These are phyloP conservation scores for Tenthredo amoena DNA, from an alignment of 2,888 invertebrate genomes.

Conservation along the genomic window DNA sequence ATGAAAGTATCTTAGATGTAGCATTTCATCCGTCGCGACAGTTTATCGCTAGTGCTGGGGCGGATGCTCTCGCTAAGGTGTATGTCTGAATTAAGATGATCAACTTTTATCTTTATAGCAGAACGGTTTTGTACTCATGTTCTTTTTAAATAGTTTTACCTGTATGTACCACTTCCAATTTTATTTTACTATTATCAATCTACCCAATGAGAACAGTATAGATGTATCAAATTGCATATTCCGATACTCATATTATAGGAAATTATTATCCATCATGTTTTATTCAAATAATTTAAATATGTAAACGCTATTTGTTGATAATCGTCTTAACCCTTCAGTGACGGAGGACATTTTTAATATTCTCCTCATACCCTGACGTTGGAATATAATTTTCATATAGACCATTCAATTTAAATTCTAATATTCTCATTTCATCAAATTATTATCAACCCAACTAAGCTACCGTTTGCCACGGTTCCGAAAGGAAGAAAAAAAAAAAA, in stretches of 20 bases:
- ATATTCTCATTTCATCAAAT: background rate
- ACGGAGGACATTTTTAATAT: constrained; percentile 39
- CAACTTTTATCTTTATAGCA: constrained; percentile 66
- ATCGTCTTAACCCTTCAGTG: constrained; percentile 48
- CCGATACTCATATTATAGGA: constrained; percentile 67
- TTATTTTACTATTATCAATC: constrained; percentile 66
- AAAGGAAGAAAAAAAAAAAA: background rate
- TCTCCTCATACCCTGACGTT: constrained; percentile 27
- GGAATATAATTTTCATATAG: constrained; percentile 30
- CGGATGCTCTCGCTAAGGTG: constrained; percentile 99
- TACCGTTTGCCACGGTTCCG: background rate
- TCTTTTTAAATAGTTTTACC: constrained; percentile 75
- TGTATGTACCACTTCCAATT: constrained; percentile 75
- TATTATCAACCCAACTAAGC: constrained; percentile 1
- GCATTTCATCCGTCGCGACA: constrained; percentile 99
- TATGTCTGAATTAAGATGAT: constrained; percentile 85
- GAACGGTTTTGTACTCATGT: constrained; percentile 76
- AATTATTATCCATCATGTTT: constrained; percentile 65
- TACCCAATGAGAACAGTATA: constrained; percentile 56
- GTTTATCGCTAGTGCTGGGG: constrained; percentile 99
- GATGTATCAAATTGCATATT: constrained; percentile 62
- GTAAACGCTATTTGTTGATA: constrained; percentile 70
- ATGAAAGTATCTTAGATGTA: constrained; percentile 99
- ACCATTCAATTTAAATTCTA: constrained; percentile 14
- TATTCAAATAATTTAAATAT: constrained; percentile 65